Evolutionary conservation across 2,888 invertebrate species (phyloP).

Genomic region (Koerneria pararmatus): DNA sequence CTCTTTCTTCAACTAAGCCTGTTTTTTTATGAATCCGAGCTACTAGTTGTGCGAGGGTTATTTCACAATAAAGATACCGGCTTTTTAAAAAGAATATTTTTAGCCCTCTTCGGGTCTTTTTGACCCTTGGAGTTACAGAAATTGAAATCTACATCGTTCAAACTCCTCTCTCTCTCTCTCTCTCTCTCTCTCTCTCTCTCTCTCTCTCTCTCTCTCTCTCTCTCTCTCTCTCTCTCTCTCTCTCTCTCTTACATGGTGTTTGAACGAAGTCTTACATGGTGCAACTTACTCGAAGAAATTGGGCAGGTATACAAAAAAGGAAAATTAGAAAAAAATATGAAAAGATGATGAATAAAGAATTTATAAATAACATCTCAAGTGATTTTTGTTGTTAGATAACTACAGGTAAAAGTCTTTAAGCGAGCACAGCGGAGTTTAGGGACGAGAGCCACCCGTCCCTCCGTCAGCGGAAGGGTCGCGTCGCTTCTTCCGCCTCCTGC

Average conservation of each 20-base stretch:
- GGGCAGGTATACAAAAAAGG: too few relatives aligned
- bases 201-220: slow-evolving; percentile 11
- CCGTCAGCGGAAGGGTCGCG: not conserved
- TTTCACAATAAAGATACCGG: not conserved
- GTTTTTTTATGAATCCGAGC: not conserved
- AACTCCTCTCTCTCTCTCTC: slow-evolving; percentile 16
- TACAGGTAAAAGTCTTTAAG: not conserved
- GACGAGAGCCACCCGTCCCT: too few relatives aligned
- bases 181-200: slow-evolving; percentile 21
- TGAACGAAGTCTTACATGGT: too few relatives aligned
- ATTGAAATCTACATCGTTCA: not conserved
- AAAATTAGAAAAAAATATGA: too few relatives aligned
- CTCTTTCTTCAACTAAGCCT: not conserved
- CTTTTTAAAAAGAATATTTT: too few relatives aligned
- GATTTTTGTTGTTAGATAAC: too few relatives aligned
- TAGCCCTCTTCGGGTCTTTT: too few relatives aligned
- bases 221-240: slow-evolving; percentile 2
- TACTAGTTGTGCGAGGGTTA: not conserved
- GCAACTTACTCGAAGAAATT: too few relatives aligned
- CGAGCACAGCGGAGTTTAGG: not conserved
- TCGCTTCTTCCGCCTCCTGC: not conserved
- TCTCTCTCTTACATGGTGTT: not conserved
- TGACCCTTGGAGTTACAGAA: too few relatives aligned
- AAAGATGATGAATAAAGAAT: too few relatives aligned
- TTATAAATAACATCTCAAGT: too few relatives aligned